Conservation (phyloP, 2,113 vertebrate species). For the Azemiops feae region DNA sequence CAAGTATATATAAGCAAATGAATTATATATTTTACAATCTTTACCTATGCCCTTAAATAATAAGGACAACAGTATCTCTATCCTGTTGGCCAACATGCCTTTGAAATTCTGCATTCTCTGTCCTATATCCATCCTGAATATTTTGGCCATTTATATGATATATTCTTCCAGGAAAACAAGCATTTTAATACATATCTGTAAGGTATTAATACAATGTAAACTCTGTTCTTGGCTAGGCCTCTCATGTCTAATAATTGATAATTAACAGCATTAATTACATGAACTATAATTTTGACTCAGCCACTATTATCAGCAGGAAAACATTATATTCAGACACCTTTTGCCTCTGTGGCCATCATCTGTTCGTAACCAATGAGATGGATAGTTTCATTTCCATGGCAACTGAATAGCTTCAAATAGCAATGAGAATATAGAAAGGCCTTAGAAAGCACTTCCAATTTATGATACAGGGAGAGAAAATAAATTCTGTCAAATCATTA, state of each 20-base stretch:
- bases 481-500: background rate
- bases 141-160: background rate
- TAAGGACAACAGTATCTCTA: background rate
- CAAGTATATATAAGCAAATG: background rate
- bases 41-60: background rate
- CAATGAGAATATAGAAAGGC: background rate
- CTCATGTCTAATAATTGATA: background rate
- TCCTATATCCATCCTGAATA: background rate
- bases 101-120: background rate
- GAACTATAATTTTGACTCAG: constrained; percentile 3
- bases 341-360: background rate
- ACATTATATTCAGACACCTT: background rate
- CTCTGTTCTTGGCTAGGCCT: background rate
- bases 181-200: background rate
- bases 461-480: background rate
- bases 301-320: background rate
- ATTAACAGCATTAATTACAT: background rate
- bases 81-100: background rate
- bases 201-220: background rate
- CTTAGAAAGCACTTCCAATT: background rate
- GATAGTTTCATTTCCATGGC: background rate
- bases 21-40: background rate
- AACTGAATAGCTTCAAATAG: background rate
- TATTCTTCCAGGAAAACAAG: background rate
- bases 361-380: background rate